These are phyloP conservation scores for Onychomys arenicola DNA, from an alignment of 2,797 vertebrate genomes.

Conservation along the genomic window DNA sequence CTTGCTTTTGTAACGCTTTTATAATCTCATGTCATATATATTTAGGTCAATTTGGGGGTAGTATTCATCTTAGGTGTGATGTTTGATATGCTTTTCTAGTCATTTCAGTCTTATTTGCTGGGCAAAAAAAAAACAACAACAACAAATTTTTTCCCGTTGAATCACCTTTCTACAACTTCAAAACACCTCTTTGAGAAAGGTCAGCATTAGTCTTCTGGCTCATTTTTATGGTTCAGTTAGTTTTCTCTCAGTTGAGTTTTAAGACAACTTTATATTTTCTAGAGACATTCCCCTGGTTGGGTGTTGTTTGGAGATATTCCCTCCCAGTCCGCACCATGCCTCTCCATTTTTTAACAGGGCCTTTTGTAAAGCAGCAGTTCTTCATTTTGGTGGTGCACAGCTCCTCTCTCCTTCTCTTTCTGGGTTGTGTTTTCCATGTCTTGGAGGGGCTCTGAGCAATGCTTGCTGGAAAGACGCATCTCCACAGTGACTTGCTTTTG, in stretches of 20 bases:
- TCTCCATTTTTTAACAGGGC: not conserved
- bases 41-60: not conserved
- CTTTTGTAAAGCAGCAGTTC: not conserved
- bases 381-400: not conserved
- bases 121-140: not conserved
- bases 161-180: not conserved
- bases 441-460: not conserved
- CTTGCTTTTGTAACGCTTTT: not conserved
- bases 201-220: not conserved
- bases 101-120: not conserved
- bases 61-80: not conserved
- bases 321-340: not conserved
- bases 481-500: slow-evolving; percentile 40
- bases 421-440: not conserved
- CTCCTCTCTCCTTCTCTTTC: not conserved
- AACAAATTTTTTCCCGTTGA: not conserved
- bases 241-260: slow-evolving; percentile 38
- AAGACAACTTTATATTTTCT: not conserved
- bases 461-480: slow-evolving; percentile 15
- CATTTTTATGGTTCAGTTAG: slow-evolving; percentile 17
- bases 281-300: not conserved
- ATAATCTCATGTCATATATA: not conserved
- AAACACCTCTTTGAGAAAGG: slow-evolving; percentile 24
- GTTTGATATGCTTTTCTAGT: not conserved
- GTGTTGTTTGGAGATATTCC: not conserved